Evolutionary conservation across 2,888 invertebrate genomes (phyloP), one percentile per base, ranked within the genome.

Genomic region (Lamellibrachia satsuma): DNA sequence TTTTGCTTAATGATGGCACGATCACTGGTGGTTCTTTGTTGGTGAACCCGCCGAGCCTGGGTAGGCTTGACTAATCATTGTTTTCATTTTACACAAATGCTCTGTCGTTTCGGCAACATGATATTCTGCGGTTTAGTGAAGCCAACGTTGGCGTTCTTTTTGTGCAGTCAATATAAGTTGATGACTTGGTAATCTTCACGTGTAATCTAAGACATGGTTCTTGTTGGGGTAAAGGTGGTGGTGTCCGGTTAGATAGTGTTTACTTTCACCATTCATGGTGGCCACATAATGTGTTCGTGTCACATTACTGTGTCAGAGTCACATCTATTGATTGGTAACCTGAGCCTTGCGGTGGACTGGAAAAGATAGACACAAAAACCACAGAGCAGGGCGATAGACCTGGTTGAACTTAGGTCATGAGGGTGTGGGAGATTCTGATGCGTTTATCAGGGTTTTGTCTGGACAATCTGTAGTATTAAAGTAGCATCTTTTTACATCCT

Each of bases 191-290:
- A 75, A 75, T 75, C 75, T 75, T 11, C 6, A n/a, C 4, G 75
- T 75, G 75, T 75, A 75, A 75, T 75, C 75, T 75, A 75, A 75
- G 75, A 75, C 75, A 75, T 75, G 75, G 75, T 75, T 75, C 75
- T 4, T 15, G 3, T 15, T 22, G n/a, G 22, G 15, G 75, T 75
- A 75, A 75, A 75, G 75, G 15, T n/a, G n/a, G 22, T 15, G 0
- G 1, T 15, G 15, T 15, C n/a, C 15, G 6, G 75, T 75, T 75
- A 75, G 22, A 11, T 7, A 75, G n/a, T 75, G 75, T 75, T 75
- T 75, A 75, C 75, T 75, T 4, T 22, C 22, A 22, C 75, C 15
- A 22, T 75, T 75, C 75, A 75, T 3, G 0, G 39, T n/a, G n/a
- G 75, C 75, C 75, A 75, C 75, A 75, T 75, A 75, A 75, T 75